Evolutionary conservation across 2,113 vertebrate genomes (phyloP), one percentile per base, ranked within the genome.

Genomic region (Pandion haliaetus): DNA sequence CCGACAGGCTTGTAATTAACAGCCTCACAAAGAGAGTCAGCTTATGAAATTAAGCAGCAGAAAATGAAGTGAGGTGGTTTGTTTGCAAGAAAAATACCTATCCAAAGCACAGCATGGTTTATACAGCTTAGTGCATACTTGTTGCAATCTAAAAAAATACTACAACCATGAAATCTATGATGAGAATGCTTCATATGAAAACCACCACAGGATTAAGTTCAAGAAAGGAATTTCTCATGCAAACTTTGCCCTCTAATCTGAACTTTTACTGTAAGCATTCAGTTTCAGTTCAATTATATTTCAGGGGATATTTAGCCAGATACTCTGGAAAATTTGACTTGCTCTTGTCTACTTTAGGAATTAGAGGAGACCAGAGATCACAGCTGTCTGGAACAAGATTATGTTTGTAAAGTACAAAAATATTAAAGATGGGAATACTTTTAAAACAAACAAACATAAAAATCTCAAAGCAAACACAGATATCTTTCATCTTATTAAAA

Each of bases 361-460:
- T 97, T 96, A 97, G 77, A 61, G 86, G 86, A 90, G 92, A 96
- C 85, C 86, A 94, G 88, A 96, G 89, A 95, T 97, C 96, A 97
- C 97, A 98, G 96, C 92, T 98, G 95, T 93, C 94, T 95, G 96
- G 94, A 98, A 96, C 91, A 93, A 90, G 97, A 93, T 92, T 97
- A 91, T 98, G 95, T 97, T 97, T 97, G 92, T 95, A 96, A 96
- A 96, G 96, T 86, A 96, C 83, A 96, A 97, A 98, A 98, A 97
- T 96, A 95, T 98, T 97, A 98, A 98, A 98, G 94, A 98, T 97
- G 95, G 92, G 95, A 97, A 98, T 95, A 94, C 86, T 95, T 95
- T 97, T 98, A 96, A 98, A 97, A 95, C 86, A 97, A 98, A 97
- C 91, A 97, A 97, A 97, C 87, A 97, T 49, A 88, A 96, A 97